Evolutionary conservation across 2,888 invertebrate species (phyloP), one percentile per base, ranked within the genome.

Genomic region (Onchidella celtica): DNA sequence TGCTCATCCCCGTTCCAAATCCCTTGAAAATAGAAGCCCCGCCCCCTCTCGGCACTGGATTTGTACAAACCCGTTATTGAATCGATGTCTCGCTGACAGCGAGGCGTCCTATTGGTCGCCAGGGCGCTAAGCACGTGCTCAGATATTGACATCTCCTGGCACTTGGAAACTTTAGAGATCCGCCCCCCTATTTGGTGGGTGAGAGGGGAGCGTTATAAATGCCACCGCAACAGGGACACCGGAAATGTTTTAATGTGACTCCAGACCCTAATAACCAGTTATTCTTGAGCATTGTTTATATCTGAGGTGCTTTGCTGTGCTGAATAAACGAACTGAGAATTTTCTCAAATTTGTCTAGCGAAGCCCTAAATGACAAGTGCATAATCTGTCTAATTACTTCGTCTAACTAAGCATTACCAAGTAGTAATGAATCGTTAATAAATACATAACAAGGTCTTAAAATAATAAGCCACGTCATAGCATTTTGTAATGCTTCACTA

Each of bases 21-120:
- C 11, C 9, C 24, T 11, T 36, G 38, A 47, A 47, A 17, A 47
- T 47, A 47, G 47, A 6, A 11, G 47, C 57, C 73, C 61, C 73
- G 59, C n/a, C 75, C 75, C 75, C 65, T n/a, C n/a, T 40, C 40
- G 65, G 75, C 63, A 24, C 34, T 32, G 27, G 32, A 34, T 55
- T 24, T 34, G 21, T 17, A 36, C 21, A 29, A 61, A 27, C n/a
- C 61, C 73, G 73, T 73, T 73, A 59, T 38, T 57, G 36, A 70
- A 77, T 77, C 77, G 77, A 77, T 77, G 47, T n/a, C n/a, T n/a
- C 34, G 34, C 47, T 36, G 29, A 11, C 78, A 59, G 69, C 78
- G 70, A 32, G 63, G n/a, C 79, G 29, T 72, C 40, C 72, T 6
- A 63, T 70, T 70, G 70, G 79, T 79, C 79, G 79, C 70, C 61